Conservation (phyloP, 2,113 vertebrate genomes). For the Aleadryas rufinucha region DNA sequence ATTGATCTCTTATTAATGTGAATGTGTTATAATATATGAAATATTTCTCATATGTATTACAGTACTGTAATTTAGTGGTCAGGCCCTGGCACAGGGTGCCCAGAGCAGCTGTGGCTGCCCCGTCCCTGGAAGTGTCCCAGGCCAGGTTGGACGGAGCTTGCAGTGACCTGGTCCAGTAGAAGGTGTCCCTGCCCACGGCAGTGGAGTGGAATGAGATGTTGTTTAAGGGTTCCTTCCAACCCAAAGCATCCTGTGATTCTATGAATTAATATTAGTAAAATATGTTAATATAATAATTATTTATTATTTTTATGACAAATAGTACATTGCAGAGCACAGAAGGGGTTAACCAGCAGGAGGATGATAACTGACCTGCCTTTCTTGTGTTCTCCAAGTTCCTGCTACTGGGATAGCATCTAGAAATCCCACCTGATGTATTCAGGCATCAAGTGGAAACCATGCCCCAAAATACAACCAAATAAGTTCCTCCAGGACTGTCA, state of each 20-base stretch:
- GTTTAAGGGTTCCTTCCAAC: background rate
- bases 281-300: background rate
- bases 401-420: background rate
- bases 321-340: background rate
- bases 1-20: background rate
- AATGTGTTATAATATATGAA: background rate
- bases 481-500: background rate
- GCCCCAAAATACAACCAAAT: background rate
- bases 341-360: background rate
- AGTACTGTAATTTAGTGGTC: background rate
- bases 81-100: background rate
- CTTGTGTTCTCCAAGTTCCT: background rate
- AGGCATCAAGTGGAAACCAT: background rate
- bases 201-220: background rate
- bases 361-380: background rate
- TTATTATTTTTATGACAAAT: background rate
- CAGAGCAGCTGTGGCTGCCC: background rate
- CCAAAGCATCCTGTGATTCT: background rate
- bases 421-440: background rate
- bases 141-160: background rate
- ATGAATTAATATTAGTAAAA: background rate
- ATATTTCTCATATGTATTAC: background rate
- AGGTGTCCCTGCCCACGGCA: background rate
- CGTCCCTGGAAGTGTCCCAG: background rate
- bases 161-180: background rate